Evolutionary conservation across 2,797 vertebrate genomes (phyloP).

Genomic region (Hylomyscus alleni): DNA sequence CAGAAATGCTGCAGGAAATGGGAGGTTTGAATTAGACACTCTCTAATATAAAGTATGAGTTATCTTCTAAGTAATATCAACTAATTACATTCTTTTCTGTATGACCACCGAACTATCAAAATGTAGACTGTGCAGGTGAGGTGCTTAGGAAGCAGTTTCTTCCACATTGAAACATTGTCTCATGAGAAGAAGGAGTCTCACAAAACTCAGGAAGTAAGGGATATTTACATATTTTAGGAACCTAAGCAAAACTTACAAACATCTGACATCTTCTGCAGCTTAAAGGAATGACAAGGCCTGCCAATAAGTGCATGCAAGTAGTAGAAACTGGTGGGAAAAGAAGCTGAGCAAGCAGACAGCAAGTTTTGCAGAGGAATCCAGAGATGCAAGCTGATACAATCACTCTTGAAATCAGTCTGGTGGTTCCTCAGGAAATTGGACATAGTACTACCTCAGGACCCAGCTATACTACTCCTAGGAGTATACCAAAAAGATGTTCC

Average conservation of each 20-base stretch:
- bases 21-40: background rate
- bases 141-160: background rate
- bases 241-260: background rate
- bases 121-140: background rate
- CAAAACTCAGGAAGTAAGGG: background rate
- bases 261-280: background rate
- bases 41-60: fast-evolving
- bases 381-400: too few species aligned
- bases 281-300: background rate
- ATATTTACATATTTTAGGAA: background rate
- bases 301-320: too few species aligned
- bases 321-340: background rate
- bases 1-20: background rate
- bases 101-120: background rate
- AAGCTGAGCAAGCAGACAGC: background rate
- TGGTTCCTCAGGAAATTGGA: too few species aligned
- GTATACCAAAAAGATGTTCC: too few species aligned
- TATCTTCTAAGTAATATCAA: background rate
- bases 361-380: background rate
- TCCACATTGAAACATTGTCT: background rate
- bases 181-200: background rate
- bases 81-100: background rate
- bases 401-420: too few species aligned
- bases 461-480: too few species aligned
- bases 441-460: too few species aligned